Evolutionary conservation across 1,140 invertebrate genomes (phyloP).

Genomic region (Akabosia matsudoensis): DNA sequence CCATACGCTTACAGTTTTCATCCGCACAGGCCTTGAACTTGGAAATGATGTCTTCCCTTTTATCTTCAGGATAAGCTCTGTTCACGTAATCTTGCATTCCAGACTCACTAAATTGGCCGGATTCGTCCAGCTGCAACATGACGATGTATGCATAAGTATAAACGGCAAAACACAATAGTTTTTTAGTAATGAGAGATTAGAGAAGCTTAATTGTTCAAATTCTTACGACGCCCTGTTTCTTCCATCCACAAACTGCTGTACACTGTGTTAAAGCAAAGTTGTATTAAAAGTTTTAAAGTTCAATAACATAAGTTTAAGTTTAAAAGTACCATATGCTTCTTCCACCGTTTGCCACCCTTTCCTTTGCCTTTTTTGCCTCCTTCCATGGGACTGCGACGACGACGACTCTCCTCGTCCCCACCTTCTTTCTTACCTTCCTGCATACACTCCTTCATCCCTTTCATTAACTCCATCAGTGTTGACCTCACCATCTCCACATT

Average conservation of each 20-base stretch:
- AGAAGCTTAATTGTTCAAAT: not conserved
- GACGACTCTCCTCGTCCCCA: not conserved
- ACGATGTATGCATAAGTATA: no score
- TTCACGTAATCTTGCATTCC: not conserved
- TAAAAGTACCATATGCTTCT: not conserved
- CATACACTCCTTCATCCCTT: not conserved
- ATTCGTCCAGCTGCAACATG: not conserved
- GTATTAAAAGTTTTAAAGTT: not conserved
- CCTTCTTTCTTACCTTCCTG: not conserved
- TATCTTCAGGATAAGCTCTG: not conserved
- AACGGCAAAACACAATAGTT: not conserved
- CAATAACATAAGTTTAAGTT: not conserved
- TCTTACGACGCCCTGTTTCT: not conserved
- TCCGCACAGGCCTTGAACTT: not conserved
- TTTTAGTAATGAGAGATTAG: not conserved
- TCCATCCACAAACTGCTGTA: not conserved
- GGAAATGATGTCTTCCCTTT: not conserved
- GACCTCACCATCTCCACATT: constrained; percentile 5
- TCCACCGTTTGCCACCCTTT: not conserved
- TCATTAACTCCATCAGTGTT: not conserved
- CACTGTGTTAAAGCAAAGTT: not conserved
- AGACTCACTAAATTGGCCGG: not conserved
- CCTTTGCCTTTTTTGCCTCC: not conserved
- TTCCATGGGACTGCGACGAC: not conserved
- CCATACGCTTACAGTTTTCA: not conserved